Evolutionary conservation across 2,888 invertebrate species (phyloP).

Genomic region (Nomada fabriciana): DNA sequence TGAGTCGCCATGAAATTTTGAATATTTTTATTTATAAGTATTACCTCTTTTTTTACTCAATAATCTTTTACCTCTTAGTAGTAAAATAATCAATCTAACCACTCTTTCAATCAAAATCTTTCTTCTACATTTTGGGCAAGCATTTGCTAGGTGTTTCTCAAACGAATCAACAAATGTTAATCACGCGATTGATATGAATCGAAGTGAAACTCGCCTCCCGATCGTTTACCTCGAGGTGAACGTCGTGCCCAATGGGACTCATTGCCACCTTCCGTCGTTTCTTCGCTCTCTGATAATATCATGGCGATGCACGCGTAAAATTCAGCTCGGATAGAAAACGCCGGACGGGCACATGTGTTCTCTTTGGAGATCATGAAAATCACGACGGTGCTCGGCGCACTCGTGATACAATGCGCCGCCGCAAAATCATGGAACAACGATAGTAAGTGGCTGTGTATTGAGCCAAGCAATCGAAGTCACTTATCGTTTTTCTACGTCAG

Average conservation of each 20-base stretch:
- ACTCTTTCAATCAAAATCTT: no score
- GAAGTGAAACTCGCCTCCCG: conserved; percentile 58
- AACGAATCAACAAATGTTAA: neutral
- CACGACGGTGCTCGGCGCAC: conserved; percentile 42
- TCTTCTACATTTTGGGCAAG: neutral
- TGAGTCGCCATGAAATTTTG: no score
- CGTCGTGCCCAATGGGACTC: conserved; percentile 32
- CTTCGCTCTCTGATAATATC: neutral
- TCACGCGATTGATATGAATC: conserved; percentile 3
- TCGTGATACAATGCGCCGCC: conserved; percentile 57
- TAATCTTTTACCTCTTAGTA: no score
- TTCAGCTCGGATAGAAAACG: conserved; percentile 8
- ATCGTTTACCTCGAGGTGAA: conserved; percentile 25
- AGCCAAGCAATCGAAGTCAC: conserved; percentile 20
- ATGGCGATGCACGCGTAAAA: conserved; percentile 44
- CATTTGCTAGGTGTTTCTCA: no score
- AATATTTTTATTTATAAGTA: no score
- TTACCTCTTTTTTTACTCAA: no score
- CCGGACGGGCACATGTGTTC: conserved; percentile 2
- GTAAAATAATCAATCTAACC: no score
- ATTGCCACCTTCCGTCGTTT: conserved; percentile 25
- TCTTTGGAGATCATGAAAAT: conserved; percentile 61
- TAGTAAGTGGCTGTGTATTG: conserved; percentile 61
- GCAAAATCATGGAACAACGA: conserved; percentile 61
- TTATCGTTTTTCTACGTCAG: conserved; percentile 40